A percentile compares a stretch with the other conserved stretches of the same genome.
Conservation (phyloP, 2,113 vertebrate genomes). For the Melierax canorus region DNA sequence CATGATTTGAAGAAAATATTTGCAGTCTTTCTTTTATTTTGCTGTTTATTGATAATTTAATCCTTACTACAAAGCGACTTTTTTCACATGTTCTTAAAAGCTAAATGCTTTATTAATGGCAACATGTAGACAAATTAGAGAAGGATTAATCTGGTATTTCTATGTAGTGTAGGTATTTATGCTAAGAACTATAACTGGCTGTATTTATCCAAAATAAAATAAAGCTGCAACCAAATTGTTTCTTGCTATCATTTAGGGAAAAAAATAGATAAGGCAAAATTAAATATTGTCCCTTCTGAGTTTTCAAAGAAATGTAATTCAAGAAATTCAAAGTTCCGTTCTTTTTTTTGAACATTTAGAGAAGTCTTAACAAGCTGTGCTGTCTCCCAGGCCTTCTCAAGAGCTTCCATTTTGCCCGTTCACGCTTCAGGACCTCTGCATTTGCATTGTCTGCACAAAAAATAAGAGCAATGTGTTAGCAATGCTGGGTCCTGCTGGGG, state of each 20-base stretch:
- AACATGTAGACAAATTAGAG: not conserved
- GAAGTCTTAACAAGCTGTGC: not conserved
- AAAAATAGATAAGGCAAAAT: not conserved
- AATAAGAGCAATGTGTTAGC: not conserved
- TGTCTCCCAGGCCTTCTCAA: not conserved
- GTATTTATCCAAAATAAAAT: not conserved
- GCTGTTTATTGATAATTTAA: not conserved
- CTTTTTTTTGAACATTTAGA: not conserved
- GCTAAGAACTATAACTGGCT: not conserved
- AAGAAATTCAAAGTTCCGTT: not conserved
- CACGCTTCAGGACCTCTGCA: not conserved
- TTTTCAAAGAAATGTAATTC: not conserved
- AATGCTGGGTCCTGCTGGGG: not conserved
- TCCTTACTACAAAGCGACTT: not conserved
- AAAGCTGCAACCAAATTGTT: not conserved
- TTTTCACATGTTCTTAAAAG: not conserved
- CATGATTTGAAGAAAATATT: not conserved
- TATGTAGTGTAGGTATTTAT: not conserved
- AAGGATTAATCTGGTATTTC: not conserved
- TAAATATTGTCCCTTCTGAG: not conserved
- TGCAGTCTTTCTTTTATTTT: not conserved
- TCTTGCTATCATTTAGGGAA: not conserved
- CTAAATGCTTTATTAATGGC: not conserved
- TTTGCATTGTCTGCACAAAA: not conserved
- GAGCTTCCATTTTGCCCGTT: not conserved